Evolutionary conservation across 2,888 invertebrate genomes (phyloP).

Genomic region (Petrolisthes cinctipes): DNA sequence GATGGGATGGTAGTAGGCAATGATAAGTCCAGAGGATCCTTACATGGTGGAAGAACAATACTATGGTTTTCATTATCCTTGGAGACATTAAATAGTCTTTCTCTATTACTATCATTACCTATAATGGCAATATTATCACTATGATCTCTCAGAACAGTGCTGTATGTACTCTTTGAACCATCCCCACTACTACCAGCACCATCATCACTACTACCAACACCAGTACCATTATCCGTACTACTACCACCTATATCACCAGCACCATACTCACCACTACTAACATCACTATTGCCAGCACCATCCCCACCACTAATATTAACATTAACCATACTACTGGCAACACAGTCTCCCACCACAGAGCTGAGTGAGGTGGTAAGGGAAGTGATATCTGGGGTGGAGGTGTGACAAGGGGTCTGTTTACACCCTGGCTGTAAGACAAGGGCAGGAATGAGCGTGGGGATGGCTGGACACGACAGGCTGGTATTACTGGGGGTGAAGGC

Average conservation of each 20-base stretch:
- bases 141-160: too few relatives aligned
- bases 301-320: background rate
- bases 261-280: background rate
- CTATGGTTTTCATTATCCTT: background rate
- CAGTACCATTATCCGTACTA: too few relatives aligned
- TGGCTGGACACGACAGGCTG: conserved; percentile 25
- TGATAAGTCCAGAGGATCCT: background rate
- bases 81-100: too few relatives aligned
- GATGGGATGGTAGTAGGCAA: background rate
- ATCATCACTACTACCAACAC: too few relatives aligned
- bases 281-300: background rate
- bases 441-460: conserved; percentile 28
- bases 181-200: too few relatives aligned
- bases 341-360: background rate
- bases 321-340: background rate
- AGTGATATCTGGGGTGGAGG: background rate
- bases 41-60: background rate
- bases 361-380: background rate
- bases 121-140: too few relatives aligned
- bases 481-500: conserved; percentile 22
- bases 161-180: too few relatives aligned
- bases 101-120: too few relatives aligned
- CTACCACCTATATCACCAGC: background rate
- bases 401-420: background rate
- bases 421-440: background rate